Conservation (phyloP, 92 coral and sea anemone genomes). For the Desmophyllum pertusum region DNA sequence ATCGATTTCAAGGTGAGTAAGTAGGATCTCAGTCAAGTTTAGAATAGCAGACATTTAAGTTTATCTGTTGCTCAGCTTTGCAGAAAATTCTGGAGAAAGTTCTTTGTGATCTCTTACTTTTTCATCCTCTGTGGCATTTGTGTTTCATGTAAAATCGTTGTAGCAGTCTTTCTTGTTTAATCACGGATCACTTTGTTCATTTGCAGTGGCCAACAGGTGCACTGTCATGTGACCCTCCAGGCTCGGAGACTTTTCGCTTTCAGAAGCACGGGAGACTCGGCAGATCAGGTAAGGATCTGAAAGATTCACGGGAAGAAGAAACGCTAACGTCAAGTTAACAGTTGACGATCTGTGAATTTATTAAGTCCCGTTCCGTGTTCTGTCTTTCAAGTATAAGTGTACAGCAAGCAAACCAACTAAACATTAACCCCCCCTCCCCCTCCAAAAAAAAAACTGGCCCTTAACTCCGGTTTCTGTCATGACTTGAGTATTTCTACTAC, state of each 20-base stretch:
- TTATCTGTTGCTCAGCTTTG: neutral
- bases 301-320: too few species aligned
- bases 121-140: neutral
- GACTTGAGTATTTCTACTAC: too few species aligned
- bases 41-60: neutral
- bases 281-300: conserved; percentile 70
- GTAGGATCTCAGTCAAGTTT: too few species aligned
- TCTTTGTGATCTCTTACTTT: neutral
- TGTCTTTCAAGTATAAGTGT: neutral
- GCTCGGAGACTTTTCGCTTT: conserved; percentile 74
- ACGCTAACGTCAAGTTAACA: too few species aligned
- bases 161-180: neutral
- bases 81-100: neutral
- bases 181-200: neutral
- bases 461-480: neutral
- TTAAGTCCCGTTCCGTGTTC: neutral
- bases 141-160: neutral
- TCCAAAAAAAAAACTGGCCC: too few species aligned
- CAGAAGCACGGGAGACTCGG: conserved; percentile 70
- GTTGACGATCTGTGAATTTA: neutral
- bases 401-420: neutral
- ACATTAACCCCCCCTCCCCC: too few species aligned
- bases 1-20: conserved; percentile 79
- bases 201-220: conserved; percentile 78
- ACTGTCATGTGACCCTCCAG: conserved; percentile 65